Base-by-base conservation (phyloP, 2,888 invertebrate genomes). In the Allolobophora icterica region DNA sequence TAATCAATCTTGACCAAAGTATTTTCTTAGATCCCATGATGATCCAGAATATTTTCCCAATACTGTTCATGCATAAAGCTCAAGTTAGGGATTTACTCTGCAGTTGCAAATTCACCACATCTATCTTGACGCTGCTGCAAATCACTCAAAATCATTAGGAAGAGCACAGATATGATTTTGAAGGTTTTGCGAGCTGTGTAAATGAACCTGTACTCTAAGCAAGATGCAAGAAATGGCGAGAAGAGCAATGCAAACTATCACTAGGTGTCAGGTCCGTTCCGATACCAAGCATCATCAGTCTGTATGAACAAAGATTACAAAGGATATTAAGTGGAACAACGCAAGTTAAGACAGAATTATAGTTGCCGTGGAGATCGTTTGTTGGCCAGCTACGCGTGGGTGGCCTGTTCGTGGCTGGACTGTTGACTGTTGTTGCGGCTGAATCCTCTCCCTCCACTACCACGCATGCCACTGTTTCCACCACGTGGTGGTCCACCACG, bases 341-440 rank as follows among this genome's bases (percentile, higher is more conserved):
- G 71, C 71, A 71, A 71, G 71, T 71, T 71, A 71, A 87, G 38
- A 87, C 87, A 87, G 87, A 38, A 87, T 71, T 71, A 87, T 33
- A 87, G 87, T 87, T 33, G 87, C 87, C 87, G 38, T 35, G 87
- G 87, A 87, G 87, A 87, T 87, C 87, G 35, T 87, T 87, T 34
- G 35, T 87, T 35, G 87, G 35, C 87, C 34, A 38, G 34, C 87
- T 87, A 87, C 87, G 87, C 87, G 17, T 87, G 87, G 38, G 87
- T 87, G 34, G 87, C 87, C 87, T 87, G 87, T 87, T 87, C 87
- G 34, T 87, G 87, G 87, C 87, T 87, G 87, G 87, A 87, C 87
- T 87, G 87, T 38, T 87, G 87, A 35, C 38, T 38, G 38, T 38
- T 87, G 87, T 87, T 87, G 19, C 87, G 87, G 38, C 87, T 38